Evolutionary conservation across 2,888 invertebrate genomes (phyloP).

Genomic region (Teinopalpus imperialis): DNA sequence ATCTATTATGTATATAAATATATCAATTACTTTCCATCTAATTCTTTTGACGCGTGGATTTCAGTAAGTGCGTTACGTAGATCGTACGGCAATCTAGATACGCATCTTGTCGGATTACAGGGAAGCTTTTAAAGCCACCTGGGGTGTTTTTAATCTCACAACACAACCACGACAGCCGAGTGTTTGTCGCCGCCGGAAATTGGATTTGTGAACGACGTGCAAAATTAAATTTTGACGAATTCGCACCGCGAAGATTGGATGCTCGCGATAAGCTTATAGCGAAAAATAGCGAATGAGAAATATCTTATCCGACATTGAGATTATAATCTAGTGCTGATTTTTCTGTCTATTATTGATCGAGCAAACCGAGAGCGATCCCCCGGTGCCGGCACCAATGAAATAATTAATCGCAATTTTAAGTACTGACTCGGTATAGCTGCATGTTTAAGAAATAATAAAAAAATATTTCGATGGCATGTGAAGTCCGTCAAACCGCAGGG

Average conservation of each 20-base stretch:
- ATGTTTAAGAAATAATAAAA: no score
- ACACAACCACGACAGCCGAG: not conserved
- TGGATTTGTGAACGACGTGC: conserved; percentile 10
- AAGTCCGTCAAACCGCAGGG: no score
- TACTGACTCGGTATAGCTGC: no score
- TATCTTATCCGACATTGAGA: no score
- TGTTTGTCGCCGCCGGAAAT: conserved; percentile 17
- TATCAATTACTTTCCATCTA: no score
- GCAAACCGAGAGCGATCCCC: no score
- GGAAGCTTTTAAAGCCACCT: conserved; percentile 9
- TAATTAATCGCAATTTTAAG: not conserved
- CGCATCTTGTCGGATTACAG: not conserved
- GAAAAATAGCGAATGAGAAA: not conserved
- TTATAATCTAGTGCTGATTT: no score
- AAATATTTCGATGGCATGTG: no score
- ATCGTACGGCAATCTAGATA: not conserved
- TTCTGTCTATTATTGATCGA: no score
- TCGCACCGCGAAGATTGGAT: conserved; percentile 1
- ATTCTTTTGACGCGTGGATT: no score
- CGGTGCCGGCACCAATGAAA: not conserved
- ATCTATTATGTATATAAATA: no score
- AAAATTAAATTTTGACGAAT: conserved; percentile 20
- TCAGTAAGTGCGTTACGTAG: not conserved
- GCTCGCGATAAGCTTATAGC: conserved; percentile 8
- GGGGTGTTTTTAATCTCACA: conserved; percentile 9